Conservation (phyloP, 2,888 invertebrate genomes). For the Stenodera caucasica region DNA sequence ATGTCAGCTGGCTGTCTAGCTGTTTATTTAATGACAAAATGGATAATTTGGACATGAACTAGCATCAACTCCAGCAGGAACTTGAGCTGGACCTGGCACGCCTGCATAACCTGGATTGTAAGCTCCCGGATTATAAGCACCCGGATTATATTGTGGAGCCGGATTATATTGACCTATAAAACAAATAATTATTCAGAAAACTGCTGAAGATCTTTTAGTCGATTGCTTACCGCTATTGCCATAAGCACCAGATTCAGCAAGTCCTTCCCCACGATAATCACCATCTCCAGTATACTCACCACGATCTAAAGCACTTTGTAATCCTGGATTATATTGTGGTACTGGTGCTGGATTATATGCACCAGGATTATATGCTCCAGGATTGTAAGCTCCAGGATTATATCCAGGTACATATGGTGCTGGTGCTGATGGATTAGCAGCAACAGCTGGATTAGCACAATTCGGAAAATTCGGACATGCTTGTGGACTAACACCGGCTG, state of each 20-base stretch:
- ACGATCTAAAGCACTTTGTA: conserved; percentile 47
- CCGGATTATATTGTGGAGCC: conserved; percentile 33
- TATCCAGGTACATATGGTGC: conserved; percentile 33
- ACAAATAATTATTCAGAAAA: neutral
- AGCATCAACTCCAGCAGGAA: conserved; percentile 55
- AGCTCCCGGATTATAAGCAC: conserved; percentile 29
- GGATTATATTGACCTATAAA: conserved; percentile 33
- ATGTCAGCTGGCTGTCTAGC: conserved; percentile 42
- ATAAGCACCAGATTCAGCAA: conserved; percentile 52
- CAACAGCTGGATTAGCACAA: conserved; percentile 53
- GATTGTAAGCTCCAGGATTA: conserved; percentile 31
- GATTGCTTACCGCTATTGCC: conserved; percentile 22
- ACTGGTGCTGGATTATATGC: conserved; percentile 39
- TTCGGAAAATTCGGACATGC: conserved; percentile 55
- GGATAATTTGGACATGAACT: conserved; percentile 54
- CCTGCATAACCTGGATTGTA: conserved; percentile 32
- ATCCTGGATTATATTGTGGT: conserved; percentile 39
- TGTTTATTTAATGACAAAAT: conserved; percentile 50
- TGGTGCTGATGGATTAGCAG: conserved; percentile 48
- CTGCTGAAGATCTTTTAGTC: neutral
- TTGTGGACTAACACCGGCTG: conserved; percentile 55
- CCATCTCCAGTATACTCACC: conserved; percentile 53
- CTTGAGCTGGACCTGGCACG: conserved; percentile 40
- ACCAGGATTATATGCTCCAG: conserved; percentile 30
- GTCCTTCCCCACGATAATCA: conserved; percentile 55